Evolutionary conservation across 2,888 invertebrate genomes (phyloP).

Genomic region (Dolichopus griseipennis): DNA sequence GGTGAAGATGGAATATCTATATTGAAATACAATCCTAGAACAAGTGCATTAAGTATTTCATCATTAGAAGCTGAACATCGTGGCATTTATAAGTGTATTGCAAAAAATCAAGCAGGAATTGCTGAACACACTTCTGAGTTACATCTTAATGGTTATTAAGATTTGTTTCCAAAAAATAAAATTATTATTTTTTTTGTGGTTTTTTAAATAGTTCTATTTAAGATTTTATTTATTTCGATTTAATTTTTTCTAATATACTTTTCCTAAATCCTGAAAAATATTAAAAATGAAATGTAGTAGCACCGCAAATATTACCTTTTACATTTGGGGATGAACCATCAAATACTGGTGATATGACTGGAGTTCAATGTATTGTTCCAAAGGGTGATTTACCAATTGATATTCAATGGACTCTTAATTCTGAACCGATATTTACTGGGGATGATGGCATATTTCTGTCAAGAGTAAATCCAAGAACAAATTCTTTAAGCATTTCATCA

Average conservation of each 20-base stretch:
- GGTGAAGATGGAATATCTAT: conserved; percentile 53
- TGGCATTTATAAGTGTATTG: conserved; percentile 54
- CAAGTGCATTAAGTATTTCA: conserved; percentile 49
- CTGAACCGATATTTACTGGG: conserved; percentile 33
- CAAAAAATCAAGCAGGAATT: conserved; percentile 48
- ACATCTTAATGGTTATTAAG: not conserved
- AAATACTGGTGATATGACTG: conserved; percentile 61
- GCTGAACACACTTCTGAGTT: conserved; percentile 28
- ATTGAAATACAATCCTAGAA: conserved; percentile 49
- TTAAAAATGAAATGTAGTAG: conserved; percentile 42
- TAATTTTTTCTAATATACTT: not conserved
- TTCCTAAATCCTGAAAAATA: not conserved
- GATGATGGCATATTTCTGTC: conserved; percentile 40
- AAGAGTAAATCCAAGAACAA: conserved; percentile 44
- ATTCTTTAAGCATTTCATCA: conserved; percentile 47
- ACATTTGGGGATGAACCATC: conserved; percentile 61
- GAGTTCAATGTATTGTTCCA: conserved; percentile 51
- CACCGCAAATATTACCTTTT: conserved; percentile 62
- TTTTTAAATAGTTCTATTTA: not conserved
- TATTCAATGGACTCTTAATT: conserved; percentile 63
- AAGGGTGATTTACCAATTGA: conserved; percentile 67
- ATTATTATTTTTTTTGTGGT: not conserved
- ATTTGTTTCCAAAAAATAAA: not conserved
- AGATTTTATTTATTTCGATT: not conserved
- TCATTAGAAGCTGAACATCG: conserved; percentile 48